Evolutionary conservation across 1,140 invertebrate species (phyloP), one percentile per base, ranked within the genome.

Genomic region (Antheraea pernyi): DNA sequence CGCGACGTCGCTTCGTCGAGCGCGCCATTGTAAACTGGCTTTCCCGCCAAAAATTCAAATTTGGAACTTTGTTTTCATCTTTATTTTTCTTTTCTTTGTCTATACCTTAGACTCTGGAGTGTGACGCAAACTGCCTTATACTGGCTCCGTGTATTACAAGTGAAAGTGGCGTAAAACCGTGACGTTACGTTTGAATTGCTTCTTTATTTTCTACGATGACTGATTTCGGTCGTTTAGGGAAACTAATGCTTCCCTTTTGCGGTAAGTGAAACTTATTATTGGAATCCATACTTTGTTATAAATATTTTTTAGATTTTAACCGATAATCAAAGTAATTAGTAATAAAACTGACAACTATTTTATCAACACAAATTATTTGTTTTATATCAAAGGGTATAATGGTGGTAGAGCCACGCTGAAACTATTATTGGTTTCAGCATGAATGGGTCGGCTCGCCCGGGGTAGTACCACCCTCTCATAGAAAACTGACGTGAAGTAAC

Each of bases 141-240:
- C 46, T n/a, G 11, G 46, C 46, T 16, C 46, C 11, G 13, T 53
- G 46, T 53, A 16, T 53, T 53, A 16, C 13, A 71, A 88, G 88
- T 91, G 88, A 91, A 91, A 91, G 88, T 91, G 88, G 58, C 74
- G 83, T 89, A 85, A 88, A 53, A 53, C 46, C 86, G 88, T 84
- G 87, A 64, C 75, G 70, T 84, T 86, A 89, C 83, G 85, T 88
- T 88, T 85, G 46, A 53, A n/a, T 16, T 53, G 16, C 46, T 53
- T 53, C 16, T 53, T 53, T 53, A 16, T 53, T 53, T 53, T 53
- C 0, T 53, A 16, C 46, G 82, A 88, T 91, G 86, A 80, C 86
- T 81, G 79, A 84, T 83, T 78, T 78, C 72, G 76, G 76, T 74
- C 78, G 78, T 78, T 78, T 89, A 76, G 82, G 86, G 83, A 88